Evolutionary conservation across 2,888 invertebrate species (phyloP).

Genomic region (Catotricha subobsoleta): DNA sequence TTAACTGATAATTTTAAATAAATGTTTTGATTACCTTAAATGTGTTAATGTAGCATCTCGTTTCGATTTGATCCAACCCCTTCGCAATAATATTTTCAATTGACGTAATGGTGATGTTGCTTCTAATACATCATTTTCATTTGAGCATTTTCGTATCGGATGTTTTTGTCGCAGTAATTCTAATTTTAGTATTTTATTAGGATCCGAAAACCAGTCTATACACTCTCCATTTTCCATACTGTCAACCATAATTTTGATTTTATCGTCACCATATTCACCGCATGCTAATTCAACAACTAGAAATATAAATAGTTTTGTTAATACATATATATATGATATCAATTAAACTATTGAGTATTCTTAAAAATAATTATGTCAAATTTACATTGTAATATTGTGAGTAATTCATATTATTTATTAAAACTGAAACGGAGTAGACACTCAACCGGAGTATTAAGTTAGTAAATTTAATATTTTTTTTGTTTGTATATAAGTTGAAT

Average conservation of each 20-base stretch:
- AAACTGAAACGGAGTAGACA: too few species aligned
- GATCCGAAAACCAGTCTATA: constrained; percentile 48
- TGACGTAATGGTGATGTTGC: constrained; percentile 57
- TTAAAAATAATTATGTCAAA: too few species aligned
- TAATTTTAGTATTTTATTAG: constrained; percentile 35
- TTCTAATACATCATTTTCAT: constrained; percentile 30
- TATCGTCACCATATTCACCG: constrained; percentile 75
- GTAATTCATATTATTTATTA: too few species aligned
- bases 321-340: constrained; percentile 1
- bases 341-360: too few species aligned
- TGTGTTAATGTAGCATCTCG: constrained; percentile 67
- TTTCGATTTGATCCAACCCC: constrained; percentile 56
- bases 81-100: constrained; percentile 44
- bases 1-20: too few species aligned
- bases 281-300: constrained; percentile 84
- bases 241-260: constrained; percentile 43
- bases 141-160: constrained; percentile 34
- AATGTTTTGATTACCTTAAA: constrained; percentile 22
- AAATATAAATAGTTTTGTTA: constrained; percentile 14
- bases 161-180: constrained; percentile 37
- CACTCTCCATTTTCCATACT: constrained; percentile 53
- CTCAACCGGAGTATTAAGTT: too few species aligned
- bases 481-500: too few species aligned
- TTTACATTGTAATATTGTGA: too few species aligned
- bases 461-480: too few species aligned